These are phyloP conservation scores for Taphrorychus bicolor DNA, from an alignment of 2,888 invertebrate species.

Conservation along the genomic window DNA sequence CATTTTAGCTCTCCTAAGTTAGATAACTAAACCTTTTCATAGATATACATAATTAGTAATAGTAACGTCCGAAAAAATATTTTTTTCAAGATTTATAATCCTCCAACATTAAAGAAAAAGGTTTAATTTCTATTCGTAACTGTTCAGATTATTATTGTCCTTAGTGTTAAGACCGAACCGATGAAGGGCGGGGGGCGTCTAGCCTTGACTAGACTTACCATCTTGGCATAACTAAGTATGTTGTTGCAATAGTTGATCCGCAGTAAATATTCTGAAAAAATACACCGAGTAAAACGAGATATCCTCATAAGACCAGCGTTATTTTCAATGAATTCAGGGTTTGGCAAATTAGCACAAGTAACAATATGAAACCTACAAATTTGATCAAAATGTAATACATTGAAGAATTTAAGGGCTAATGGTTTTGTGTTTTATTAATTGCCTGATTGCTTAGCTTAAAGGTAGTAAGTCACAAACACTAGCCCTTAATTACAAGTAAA, in stretches of 20 bases:
- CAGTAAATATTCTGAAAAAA: conserved; percentile 78
- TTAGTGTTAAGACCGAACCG: conserved; percentile 42
- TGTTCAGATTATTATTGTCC: conserved; percentile 42
- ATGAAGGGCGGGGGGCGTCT: conserved; percentile 47
- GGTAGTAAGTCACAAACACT: too few species aligned
- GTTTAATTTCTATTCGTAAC: not conserved
- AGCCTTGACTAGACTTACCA: conserved; percentile 72
- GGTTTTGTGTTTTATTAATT: not conserved
- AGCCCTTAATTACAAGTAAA: too few species aligned
- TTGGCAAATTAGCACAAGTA: conserved; percentile 28
- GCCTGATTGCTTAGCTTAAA: not conserved
- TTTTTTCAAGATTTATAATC: too few species aligned
- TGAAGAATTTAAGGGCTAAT: not conserved
- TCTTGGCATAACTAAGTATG: conserved; percentile 68
- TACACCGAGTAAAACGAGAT: conserved; percentile 73
- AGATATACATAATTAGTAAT: not conserved
- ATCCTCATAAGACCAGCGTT: conserved; percentile 16
- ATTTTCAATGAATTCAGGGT: conserved; percentile 41
- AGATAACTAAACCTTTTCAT: conserved; percentile 30
- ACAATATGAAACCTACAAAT: not conserved
- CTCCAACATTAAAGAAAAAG: not conserved
- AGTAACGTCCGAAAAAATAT: not conserved
- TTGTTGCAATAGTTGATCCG: conserved; percentile 67
- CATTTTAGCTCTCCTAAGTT: conserved; percentile 20
- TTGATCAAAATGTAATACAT: not conserved